Base-by-base conservation (phyloP, 37 sponge, comb jelly and placozoan genomes). In the Bolinopsis microptera region DNA sequence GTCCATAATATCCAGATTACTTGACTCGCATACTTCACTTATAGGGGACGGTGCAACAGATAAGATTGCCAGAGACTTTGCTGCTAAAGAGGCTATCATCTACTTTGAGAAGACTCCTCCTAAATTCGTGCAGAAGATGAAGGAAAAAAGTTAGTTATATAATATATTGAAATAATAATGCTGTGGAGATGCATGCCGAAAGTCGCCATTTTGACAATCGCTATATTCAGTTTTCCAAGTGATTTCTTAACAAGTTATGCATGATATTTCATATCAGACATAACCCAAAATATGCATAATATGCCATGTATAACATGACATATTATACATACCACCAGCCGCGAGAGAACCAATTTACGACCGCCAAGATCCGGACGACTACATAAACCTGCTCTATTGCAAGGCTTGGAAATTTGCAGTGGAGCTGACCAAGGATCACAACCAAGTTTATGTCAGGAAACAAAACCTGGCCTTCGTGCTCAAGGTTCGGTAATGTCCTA, bases 381-480 rank as follows among this genome's bases (percentile, higher is more conserved):
- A 77, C 35, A 32, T 35, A 16, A 77, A 77, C 80, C 13, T 77
- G 80, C 37, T 77, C 18, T 77, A 34, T 18, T 77, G 80, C 37
- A 77, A 77, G 18, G 80, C 80, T 18, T 77, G 80, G 80, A 77
- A 77, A 77, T 77, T 77, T 32, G 80, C 37, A 16, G 80, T 77
- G 1, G 80, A 77, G 32, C 27, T 77, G 34, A 77, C 80, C 35
- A 77, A 77, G 36, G 80, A 77, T 32, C 80, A 16, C 80, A 77
- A 77, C 36, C 80, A 34, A 3, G 37, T 35, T 35, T 77, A 77
- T 36, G 32, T 32, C 1, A 34, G 80, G 21, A 77, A 77, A 34
- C 80, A 77, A 32, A 77, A 77, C 80, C 80, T 77, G 22, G 80
- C 80, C 80, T 77, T 77, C 80, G 80, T 77, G 80, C 80, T 77